Conservation (phyloP, 2,888 invertebrate genomes). For the Argyresthia albistria region DNA sequence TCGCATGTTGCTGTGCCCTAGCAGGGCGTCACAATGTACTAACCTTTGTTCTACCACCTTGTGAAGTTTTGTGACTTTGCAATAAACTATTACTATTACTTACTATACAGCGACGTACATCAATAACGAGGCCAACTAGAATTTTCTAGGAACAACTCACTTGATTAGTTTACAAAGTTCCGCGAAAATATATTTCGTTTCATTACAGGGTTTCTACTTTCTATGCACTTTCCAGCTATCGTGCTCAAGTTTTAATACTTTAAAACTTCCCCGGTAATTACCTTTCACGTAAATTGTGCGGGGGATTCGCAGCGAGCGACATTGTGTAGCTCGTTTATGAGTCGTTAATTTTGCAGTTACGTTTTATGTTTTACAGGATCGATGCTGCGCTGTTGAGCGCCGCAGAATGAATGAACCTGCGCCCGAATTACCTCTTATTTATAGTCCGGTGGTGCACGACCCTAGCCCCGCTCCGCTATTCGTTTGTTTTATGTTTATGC, state of each 20-base stretch:
- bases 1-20: too few species aligned
- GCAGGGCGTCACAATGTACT: too few species aligned
- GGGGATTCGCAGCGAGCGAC: neutral
- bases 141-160: too few species aligned
- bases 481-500: neutral
- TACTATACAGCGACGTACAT: too few species aligned
- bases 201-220: too few species aligned
- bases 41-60: too few species aligned
- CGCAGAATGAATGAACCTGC: neutral
- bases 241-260: constrained; percentile 1
- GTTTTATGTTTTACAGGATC: neutral
- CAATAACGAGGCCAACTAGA: too few species aligned
- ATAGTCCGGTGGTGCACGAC: neutral
- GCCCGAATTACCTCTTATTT: neutral
- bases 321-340: neutral
- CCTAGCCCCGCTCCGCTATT: neutral
- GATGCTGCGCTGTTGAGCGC: neutral
- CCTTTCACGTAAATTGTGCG: neutral
- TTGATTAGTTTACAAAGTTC: too few species aligned
- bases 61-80: too few species aligned
- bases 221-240: neutral
- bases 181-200: too few species aligned
- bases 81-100: too few species aligned
- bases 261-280: neutral
- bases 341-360: constrained; percentile 2